Evolutionary conservation across 2,888 invertebrate genomes (phyloP), one percentile per base, ranked within the genome.

Genomic region (Eurytoma adleriae): DNA sequence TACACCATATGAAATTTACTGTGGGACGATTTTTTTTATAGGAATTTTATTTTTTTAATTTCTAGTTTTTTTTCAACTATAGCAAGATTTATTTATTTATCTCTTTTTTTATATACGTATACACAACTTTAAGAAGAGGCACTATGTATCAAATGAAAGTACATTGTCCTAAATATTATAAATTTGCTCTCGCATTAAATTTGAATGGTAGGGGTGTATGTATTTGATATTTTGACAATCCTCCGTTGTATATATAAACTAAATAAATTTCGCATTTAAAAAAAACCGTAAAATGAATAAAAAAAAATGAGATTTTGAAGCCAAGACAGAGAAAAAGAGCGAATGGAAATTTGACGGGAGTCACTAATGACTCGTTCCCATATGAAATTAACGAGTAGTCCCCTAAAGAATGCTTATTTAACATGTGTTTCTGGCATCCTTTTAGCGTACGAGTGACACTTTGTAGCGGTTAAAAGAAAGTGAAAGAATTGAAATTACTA

Each of bases 211-310:
- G 24, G 79, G 77, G 24, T 79, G 78, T 59, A 75, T 79, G 83
- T 79, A 78, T 81, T 75, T 81, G 74, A 78, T 78, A 78, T 78
- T 74, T 78, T 71, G 74, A 81, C 71, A 78, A 82, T 80, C 78
- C 74, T 82, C 50, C 61, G 80, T 74, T 80, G 80, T 82, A 80
- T 20, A 73, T 75, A 75, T 18, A 72, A 59, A 68, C 13, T 69
- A 80, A 67, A 27, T 54, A 52, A 80, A 71, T 54, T 64, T 73
- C 70, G 78, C 80, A 78, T 80, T 73, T 72, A 79, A 80, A n/a
- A 69, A 48, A 72, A 57, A 71, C 54, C 71, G 52, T 72, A 61
- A 54, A 62, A 76, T 56, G 48, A 52, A 20, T 18, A 18, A 48
- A 71, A 54, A 72, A 71, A 70, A 14, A 16, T 40, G 30, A 67